A percentile compares a stretch with the other conserved stretches of the same genome.
Evolutionary conservation across 2,113 vertebrate species (phyloP).

Genomic region (Mustela nigripes): DNA sequence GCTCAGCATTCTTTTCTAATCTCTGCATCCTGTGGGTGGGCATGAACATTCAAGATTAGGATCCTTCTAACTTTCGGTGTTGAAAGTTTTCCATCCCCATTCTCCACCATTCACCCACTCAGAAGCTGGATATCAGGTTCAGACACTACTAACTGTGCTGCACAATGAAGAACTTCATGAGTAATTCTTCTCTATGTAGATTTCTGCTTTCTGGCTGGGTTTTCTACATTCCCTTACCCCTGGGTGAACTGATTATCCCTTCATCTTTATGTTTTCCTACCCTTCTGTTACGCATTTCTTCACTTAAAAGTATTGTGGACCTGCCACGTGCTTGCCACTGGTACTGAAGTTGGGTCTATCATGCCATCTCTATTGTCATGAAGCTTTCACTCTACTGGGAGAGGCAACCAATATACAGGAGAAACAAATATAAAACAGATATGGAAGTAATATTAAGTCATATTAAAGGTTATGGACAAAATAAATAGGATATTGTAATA

Average conservation of each 20-base stretch:
- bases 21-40: background rate
- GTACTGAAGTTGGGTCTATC: background rate
- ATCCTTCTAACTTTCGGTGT: background rate
- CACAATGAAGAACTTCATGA: background rate
- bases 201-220: background rate
- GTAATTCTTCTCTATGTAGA: background rate
- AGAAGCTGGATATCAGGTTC: background rate
- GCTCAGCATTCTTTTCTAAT: background rate
- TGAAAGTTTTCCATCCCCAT: background rate
- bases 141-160: background rate
- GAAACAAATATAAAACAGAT: background rate
- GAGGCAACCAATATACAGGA: background rate
- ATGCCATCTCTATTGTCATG: background rate
- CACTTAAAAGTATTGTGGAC: background rate
- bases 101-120: background rate
- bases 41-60: background rate
- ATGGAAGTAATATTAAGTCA: background rate
- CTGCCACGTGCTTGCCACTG: background rate
- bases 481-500: background rate
- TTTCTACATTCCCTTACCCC: background rate
- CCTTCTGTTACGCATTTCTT: background rate
- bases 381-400: background rate
- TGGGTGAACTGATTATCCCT: background rate
- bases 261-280: background rate
- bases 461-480: background rate